Evolutionary conservation across 1,140 invertebrate species (phyloP), one percentile per base, ranked within the genome.

Genomic region (Dufourea novaeangliae): DNA sequence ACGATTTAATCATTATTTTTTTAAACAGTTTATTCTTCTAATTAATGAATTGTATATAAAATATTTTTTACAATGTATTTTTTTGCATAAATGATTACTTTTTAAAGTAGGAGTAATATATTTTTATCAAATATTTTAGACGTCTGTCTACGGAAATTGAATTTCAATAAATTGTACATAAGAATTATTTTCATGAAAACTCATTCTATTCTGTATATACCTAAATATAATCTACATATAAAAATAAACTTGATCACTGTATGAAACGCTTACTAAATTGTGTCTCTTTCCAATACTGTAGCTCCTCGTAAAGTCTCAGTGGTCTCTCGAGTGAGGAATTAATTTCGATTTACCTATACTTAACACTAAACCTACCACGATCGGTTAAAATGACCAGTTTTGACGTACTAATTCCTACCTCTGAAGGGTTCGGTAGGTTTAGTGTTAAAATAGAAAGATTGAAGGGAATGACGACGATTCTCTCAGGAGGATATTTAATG

Each of bases 401-500:
- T n/a, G n/a, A n/a, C n/a, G n/a, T n/a, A n/a, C n/a, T n/a, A n/a
- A n/a, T n/a, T n/a, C n/a, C n/a, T n/a, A n/a, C n/a, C n/a, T n/a
- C n/a, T n/a, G n/a, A n/a, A n/a, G n/a, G n/a, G n/a, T n/a, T n/a
- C n/a, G n/a, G n/a, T n/a, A n/a, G n/a, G n/a, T n/a, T n/a, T n/a
- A n/a, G n/a, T n/a, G n/a, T n/a, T n/a, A n/a, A n/a, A n/a, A n/a
- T 44, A 46, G 6, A 46, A 46, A 3, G 41, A 46, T 20, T 46
- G 41, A 12, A 27, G 7, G 27, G 10, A n/a, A 20, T 2, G 4
- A 22, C 29, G 3, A 22, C 14, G 25, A 27, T 14, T 29, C 25
- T n/a, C 4, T n/a, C 1, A 29, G 17, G 3, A 22, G 20, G 3
- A 8, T 44, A 0, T 25, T 88, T 75, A 91, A 67, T 87, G 87